Evolutionary conservation across 2,113 vertebrate genomes (phyloP).

Genomic region (Riparia riparia): DNA sequence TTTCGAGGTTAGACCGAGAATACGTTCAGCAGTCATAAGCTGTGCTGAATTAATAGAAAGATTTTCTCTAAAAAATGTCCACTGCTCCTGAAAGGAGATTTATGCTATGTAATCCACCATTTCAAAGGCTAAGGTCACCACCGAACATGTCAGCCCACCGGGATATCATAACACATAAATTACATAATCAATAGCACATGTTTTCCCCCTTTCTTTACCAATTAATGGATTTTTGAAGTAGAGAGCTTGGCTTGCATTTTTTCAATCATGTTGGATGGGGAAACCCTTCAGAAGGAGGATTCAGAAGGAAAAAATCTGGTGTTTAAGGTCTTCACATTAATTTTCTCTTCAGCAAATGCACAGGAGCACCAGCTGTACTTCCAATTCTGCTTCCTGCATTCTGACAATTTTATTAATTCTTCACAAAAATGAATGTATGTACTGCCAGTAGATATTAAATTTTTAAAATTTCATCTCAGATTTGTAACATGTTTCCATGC

Average conservation of each 20-base stretch:
- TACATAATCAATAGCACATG: not conserved
- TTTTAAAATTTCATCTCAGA: not conserved
- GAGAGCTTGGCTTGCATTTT: not conserved
- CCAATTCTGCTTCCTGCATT: not conserved
- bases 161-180: not conserved
- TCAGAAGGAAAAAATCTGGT: not conserved
- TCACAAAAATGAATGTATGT: not conserved
- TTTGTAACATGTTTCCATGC: not conserved
- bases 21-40: not conserved
- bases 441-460: not conserved
- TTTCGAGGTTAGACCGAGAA: not conserved
- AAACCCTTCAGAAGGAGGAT: not conserved
- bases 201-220: slow-evolving; percentile 15
- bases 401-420: not conserved
- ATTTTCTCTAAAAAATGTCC: not conserved
- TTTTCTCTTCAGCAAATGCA: not conserved
- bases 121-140: slow-evolving; percentile 21
- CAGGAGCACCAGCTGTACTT: not conserved
- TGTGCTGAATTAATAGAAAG: not conserved
- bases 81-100: not conserved
- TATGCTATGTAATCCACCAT: not conserved
- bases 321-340: not conserved
- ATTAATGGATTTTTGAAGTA: not conserved
- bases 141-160: not conserved
- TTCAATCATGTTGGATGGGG: not conserved